Base-by-base conservation (phyloP, 1,140 invertebrate genomes). In the Drosophila sproati region DNA sequence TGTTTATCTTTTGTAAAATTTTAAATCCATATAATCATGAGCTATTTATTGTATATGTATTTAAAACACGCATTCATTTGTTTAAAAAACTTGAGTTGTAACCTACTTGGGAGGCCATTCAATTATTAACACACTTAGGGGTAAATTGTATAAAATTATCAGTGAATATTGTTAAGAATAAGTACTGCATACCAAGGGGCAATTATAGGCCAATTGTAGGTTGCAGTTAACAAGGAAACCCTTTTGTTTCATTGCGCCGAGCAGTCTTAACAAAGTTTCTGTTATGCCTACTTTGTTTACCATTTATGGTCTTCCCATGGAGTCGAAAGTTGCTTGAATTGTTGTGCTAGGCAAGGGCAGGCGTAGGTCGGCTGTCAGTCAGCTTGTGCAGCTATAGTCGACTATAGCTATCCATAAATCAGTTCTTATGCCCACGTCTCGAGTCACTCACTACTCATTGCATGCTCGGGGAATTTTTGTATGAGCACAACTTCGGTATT, bases 341-440 rank as follows among this genome's bases (percentile, higher is more conserved):
- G 71, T 87, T 88, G 80, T 59, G 76, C 76, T 70, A 88, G 82
- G 78, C 64, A 69, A 71, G 61, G 76, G 55, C 45, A 52, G 55
- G 70, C 56, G 57, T 61, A 60, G 51, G 64, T 47, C 35, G 66
- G 52, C 34, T 28, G 31, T n/a, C 10, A 43, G n/a, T 57, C 32
- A 7, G 51, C 51, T 54, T 20, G 20, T 10, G 48, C 20, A 10
- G 48, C 28, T 50, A 3, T 6, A 31, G 37, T 47, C 37, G 55
- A 48, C 20, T 20, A 20, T 20, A 20, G 3, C 51, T 63, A 50
- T 28, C 63, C 78, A 81, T 86, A 82, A 86, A 82, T 87, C 76
- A 79, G 52, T 55, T 73, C 68, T 51, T 62, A 56, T 60, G 72
- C 81, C 86, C 79, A 68, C 69, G 47, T 64, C 29, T 4, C 12